Conservation (phyloP, 2,797 vertebrate genomes). For the Melanotaenia pygmaea region DNA sequence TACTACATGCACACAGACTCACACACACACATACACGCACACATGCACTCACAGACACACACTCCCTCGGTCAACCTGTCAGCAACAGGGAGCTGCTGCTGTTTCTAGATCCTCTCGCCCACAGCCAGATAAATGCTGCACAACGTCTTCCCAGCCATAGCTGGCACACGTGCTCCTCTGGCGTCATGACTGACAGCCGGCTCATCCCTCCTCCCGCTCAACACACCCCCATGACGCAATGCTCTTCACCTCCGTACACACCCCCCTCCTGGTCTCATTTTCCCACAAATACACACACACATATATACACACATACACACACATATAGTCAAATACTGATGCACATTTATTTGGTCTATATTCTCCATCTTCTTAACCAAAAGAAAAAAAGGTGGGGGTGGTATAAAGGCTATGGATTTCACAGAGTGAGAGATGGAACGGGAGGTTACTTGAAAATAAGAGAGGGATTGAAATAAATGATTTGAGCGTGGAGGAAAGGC, state of each 20-base stretch:
- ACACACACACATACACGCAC: slow-evolving; percentile 27
- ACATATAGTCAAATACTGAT: slow-evolving; percentile 17
- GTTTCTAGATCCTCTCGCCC: slow-evolving; percentile 75
- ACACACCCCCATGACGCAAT: slow-evolving; percentile 86
- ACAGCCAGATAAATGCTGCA: slow-evolving; percentile 76
- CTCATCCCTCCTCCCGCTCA: slow-evolving; percentile 76
- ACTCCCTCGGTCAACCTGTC: slow-evolving; percentile 52
- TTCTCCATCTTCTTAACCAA: slow-evolving; percentile 31
- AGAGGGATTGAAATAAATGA: background rate
- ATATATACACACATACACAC: slow-evolving; percentile 9
- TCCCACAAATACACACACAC: slow-evolving; percentile 25
- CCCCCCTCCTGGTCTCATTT: slow-evolving; percentile 45
- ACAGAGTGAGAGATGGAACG: background rate
- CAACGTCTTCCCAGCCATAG: slow-evolving; percentile 79
- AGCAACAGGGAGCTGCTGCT: slow-evolving; percentile 69
- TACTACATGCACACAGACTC: slow-evolving; percentile 51
- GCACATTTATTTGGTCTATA: slow-evolving; percentile 35
- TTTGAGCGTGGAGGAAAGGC: slow-evolving; percentile 25
- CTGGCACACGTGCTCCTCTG: slow-evolving; percentile 86
- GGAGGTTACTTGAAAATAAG: slow-evolving; percentile 11
- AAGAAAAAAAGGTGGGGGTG: background rate
- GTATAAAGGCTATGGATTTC: background rate
- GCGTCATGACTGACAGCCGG: slow-evolving; percentile 86
- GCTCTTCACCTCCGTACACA: slow-evolving; percentile 67
- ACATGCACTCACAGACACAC: slow-evolving; percentile 40